Evolutionary conservation across 2,113 vertebrate genomes (phyloP), one percentile per base, ranked within the genome.

Genomic region (Maccullochella peelii): DNA sequence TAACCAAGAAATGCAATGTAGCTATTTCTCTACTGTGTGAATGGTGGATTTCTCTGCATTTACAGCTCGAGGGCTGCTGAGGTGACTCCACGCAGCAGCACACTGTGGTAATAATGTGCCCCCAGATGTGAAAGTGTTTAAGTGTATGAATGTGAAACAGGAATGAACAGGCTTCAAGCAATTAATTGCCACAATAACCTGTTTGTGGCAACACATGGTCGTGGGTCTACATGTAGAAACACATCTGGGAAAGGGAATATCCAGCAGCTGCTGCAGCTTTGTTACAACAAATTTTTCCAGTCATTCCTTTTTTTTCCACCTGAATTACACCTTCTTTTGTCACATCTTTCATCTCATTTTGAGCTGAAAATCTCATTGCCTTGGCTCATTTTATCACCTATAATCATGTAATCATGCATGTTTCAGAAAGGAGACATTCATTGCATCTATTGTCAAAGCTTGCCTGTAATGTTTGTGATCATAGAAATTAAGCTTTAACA

Each of bases 51-150:
- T 54, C 25, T 54, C 20, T 75, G 18, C n/a, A 58, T 47, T 75
- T 76, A 70, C 15, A 76, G 73, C 85, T 85, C 14, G 1, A 47
- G 55, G 70, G 67, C 55, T 50, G 59, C 50, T 69, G 7, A 18
- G 21, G 27, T 3, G 23, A 30, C 67, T 16, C 59, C 5, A 20
- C 9, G 33, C 20, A 50, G 72, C 23, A 40, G 54, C 67, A 36
- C 21, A 11, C 42, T 44, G 30, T 18, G 50, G 42, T 30, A 61
- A 23, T 14, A 23, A 2, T 21, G 47, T n/a, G 8, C 20, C 49
- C 20, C 21, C 57, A 74, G 62, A 86, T 67, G 67, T 61, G 23
- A 47, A 79, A 42, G 9, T 65, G 25, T 62, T 52, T 20, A 27
- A 63, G 52, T 25, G 49, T 27, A 44, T 40, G 15, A 67, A 73